phyloP scores from a whole-genome alignment of 2,113 vertebrate species.

The Rhabdornis inornatus region DNA sequence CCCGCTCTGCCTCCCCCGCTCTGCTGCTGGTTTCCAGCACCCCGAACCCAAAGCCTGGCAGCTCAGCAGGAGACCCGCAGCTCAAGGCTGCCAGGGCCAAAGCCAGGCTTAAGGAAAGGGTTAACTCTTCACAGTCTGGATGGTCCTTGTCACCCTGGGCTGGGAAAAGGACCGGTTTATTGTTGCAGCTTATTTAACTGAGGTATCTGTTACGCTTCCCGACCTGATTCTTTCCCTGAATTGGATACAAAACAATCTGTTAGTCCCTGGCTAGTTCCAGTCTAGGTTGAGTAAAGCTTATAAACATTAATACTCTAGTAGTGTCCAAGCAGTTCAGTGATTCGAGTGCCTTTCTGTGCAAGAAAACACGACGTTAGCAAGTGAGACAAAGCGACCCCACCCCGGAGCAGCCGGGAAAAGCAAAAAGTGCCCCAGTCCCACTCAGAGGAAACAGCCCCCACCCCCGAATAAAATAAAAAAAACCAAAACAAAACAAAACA shows the following conservation, averaged over 20 bases:
- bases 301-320: conserved; percentile 57
- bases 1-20: background rate
- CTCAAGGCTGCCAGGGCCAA: background rate
- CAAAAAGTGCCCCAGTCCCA: conserved; percentile 27
- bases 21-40: conserved; percentile 42
- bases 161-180: conserved; percentile 9
- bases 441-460: conserved; percentile 1
- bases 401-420: conserved; percentile 32
- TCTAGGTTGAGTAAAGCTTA: conserved; percentile 57
- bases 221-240: conserved; percentile 64
- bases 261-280: conserved; percentile 59
- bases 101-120: background rate
- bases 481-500: too few species aligned
- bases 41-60: background rate
- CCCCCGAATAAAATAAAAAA: background rate
- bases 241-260: conserved; percentile 57
- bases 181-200: conserved; percentile 67
- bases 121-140: conserved; percentile 62
- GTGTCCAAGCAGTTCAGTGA: conserved; percentile 57
- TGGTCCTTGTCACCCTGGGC: background rate
- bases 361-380: conserved; percentile 49
- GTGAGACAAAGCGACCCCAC: conserved; percentile 39
- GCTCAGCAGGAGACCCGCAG: conserved; percentile 24
- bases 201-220: conserved; percentile 67
- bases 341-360: conserved; percentile 65